Evolutionary conservation across 2,113 vertebrate genomes (phyloP).

Genomic region (Piaya cayana): DNA sequence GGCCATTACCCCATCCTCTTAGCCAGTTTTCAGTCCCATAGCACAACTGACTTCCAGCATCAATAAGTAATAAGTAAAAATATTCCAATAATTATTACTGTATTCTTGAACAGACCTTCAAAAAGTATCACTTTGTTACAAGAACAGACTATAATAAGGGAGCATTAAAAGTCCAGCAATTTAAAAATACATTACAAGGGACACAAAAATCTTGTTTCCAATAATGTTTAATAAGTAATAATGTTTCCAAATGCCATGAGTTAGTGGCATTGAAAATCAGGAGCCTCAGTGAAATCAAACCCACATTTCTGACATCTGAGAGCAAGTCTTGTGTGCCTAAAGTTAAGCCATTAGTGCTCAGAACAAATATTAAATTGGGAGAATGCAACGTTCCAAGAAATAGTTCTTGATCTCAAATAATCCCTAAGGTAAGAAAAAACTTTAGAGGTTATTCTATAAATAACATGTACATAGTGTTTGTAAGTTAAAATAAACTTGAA

Average conservation of each 20-base stretch:
- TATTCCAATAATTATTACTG: neutral
- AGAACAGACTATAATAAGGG: neutral
- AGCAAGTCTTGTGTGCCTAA: neutral
- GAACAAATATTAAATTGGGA: constrained; percentile 3
- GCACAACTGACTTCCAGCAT: neutral
- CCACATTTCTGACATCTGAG: neutral
- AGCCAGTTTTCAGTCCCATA: neutral
- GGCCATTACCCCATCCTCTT: neutral
- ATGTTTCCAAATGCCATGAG: neutral
- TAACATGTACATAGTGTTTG: neutral
- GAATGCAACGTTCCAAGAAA: neutral
- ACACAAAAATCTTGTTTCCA: neutral
- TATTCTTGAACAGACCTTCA: neutral
- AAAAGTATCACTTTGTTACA: neutral
- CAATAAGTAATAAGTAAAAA: neutral
- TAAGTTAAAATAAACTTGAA: neutral
- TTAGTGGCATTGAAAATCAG: neutral
- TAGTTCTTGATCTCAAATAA: neutral
- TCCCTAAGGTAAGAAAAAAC: neutral
- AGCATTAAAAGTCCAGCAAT: neutral
- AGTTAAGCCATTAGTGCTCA: neutral
- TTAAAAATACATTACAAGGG: neutral
- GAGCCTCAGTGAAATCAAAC: neutral
- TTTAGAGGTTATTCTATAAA: neutral
- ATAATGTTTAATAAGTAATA: neutral